Percentiles rank a stretch among this genome's conserved stretches.
Conservation (phyloP, 2,113 vertebrate species). For the Etheostoma cragini region DNA sequence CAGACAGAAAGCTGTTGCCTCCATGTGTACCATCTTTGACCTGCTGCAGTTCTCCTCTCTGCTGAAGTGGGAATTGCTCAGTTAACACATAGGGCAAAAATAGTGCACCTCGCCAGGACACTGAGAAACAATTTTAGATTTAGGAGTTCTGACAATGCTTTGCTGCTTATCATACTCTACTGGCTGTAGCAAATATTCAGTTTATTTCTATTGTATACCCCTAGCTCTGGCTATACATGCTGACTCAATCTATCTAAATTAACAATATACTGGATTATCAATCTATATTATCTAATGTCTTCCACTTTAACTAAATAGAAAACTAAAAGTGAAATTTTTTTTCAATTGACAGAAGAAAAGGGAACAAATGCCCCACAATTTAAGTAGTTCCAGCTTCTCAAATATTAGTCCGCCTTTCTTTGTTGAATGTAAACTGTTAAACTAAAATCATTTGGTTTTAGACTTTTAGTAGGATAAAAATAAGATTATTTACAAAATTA, state of each 20-base stretch:
- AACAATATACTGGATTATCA: not conserved
- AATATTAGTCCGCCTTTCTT: not conserved
- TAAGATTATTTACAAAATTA: not conserved
- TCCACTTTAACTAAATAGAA: not conserved
- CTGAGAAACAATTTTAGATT: not conserved
- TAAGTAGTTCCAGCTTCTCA: not conserved
- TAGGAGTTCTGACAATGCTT: not conserved
- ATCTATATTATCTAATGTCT: no score
- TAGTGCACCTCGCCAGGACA: not conserved
- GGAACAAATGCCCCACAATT: not conserved
- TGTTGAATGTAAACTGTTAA: not conserved
- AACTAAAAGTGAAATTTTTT: not conserved
- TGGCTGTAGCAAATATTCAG: not conserved
- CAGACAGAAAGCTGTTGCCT: constrained; percentile 63
- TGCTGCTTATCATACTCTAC: not conserved
- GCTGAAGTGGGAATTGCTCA: constrained; percentile 2
- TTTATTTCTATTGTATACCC: not conserved
- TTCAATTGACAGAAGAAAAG: not conserved
- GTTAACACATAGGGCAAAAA: not conserved
- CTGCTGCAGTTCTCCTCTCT: constrained; percentile 15
- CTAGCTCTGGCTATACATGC: not conserved
- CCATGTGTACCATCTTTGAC: constrained; percentile 61
- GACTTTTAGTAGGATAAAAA: not conserved
- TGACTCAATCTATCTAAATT: not conserved
- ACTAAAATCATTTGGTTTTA: not conserved